Evolutionary conservation across 2,113 vertebrate genomes (phyloP).

Genomic region (Petromus typicus): DNA sequence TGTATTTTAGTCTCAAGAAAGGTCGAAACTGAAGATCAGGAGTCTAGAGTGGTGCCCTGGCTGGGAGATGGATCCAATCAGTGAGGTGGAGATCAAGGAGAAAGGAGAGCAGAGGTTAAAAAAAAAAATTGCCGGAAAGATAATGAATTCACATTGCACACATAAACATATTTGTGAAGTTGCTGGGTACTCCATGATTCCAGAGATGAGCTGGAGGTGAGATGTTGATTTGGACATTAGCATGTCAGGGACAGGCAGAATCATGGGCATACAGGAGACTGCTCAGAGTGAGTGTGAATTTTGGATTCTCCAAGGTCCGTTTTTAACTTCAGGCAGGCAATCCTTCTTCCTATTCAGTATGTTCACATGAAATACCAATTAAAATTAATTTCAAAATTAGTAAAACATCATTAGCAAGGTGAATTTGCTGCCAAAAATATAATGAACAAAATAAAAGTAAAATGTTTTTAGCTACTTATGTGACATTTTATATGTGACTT

Average conservation of each 20-base stretch:
- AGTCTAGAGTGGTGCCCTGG: background rate
- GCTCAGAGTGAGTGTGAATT: background rate
- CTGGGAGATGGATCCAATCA: background rate
- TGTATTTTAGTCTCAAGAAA: constrained; percentile 44
- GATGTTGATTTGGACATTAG: background rate
- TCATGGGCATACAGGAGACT: background rate
- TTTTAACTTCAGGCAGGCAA: constrained; percentile 71
- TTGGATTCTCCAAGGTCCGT: constrained; percentile 64
- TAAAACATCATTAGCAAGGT: constrained; percentile 82
- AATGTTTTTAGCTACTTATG: constrained; percentile 68
- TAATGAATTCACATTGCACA: background rate
- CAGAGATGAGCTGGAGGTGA: background rate
- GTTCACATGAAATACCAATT: constrained; percentile 77
- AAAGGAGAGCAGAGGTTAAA: background rate
- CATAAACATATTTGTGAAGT: background rate
- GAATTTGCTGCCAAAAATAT: constrained; percentile 81
- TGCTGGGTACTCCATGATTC: background rate
- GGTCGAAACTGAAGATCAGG: background rate
- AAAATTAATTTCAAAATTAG: constrained; percentile 79
- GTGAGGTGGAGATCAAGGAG: background rate
- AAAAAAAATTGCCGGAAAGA: background rate
- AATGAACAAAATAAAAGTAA: constrained; percentile 76
- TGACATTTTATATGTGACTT: constrained; percentile 45
- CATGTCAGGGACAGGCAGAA: background rate
- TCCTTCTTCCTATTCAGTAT: constrained; percentile 62